Evolutionary conservation across 2,113 vertebrate genomes (phyloP).

Genomic region (Todiramphus chloris): DNA sequence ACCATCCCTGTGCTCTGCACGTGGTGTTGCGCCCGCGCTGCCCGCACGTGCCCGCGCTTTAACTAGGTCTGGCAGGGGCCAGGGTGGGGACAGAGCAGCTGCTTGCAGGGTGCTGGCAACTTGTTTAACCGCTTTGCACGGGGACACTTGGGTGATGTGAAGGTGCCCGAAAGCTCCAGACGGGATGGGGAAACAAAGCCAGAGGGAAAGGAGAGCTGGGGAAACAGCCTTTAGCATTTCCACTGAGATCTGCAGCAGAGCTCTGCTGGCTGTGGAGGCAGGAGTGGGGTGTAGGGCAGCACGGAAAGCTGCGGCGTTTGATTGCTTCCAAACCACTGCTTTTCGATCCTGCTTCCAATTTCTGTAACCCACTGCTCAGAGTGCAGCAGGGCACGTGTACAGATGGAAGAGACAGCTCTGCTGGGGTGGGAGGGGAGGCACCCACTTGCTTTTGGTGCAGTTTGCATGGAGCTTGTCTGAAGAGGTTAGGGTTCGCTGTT

Average conservation of each 20-base stretch:
- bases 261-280: not conserved
- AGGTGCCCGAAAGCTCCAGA: not conserved
- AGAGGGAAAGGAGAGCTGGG: fast-evolving
- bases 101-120: not conserved
- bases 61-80: conserved; percentile 36
- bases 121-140: not conserved
- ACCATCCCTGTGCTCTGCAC: not conserved
- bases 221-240: fast-evolving
- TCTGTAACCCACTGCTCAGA: not conserved
- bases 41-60: not conserved
- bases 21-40: fast-evolving
- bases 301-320: fast-evolving
- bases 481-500: not conserved
- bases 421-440: not conserved
- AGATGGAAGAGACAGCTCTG: not conserved
- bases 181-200: not conserved
- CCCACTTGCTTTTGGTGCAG: not conserved
- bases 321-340: not conserved
- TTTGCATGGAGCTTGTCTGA: not conserved
- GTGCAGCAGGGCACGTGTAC: fast-evolving
- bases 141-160: fast-evolving
- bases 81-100: fast-evolving
- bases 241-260: not conserved
- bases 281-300: not conserved
- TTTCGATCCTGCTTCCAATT: not conserved